Evolutionary conservation across 2,113 vertebrate species (phyloP), one percentile per base, ranked within the genome.

Genomic region (Hippocampus zosterae): DNA sequence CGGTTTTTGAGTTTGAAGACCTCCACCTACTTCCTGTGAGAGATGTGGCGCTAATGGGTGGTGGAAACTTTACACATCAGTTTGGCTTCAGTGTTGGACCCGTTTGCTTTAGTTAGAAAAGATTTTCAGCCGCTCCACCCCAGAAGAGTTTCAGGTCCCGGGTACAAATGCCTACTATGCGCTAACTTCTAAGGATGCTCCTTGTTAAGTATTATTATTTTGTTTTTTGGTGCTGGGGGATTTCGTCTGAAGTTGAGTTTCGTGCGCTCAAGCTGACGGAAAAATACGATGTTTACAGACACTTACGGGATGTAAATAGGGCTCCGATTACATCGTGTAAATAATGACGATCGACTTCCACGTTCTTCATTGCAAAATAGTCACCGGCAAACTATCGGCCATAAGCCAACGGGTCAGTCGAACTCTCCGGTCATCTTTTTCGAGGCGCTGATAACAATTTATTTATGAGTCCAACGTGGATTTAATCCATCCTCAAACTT

Each of bases 71-170:
- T 67, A 85, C 88, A 0, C 91, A 92, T 70, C 89, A 85, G 27
- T 95, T 95, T 27, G 91, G 94, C 41, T 92, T 96, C 90, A 92
- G 90, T 33, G 65, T 96, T 0, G 94, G 94, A 29, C 93, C 94
- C 0, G 93, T 94, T 70, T 95, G 95, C 79, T 96, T 95, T 88
- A 94, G 93, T 88, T 96, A 94, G 88, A 83, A 66, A 0, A 19
- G 60, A 59, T 29, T 21, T 23, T 68, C 21, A 19, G 16, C 61
- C 10, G 55, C 8, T 27, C n/a, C 7, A 25, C 65, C 65, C 44
- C 42, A 12, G 48, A 69, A 52, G 67, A 71, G 57, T 55, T 60
- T 18, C 40, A 65, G 66, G 72, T 63, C 68, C 70, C 50, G 71
- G 70, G 71, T 40, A 60, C 53, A 52, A 57, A 72, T 61, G 68